Evolutionary conservation across 92 coral and sea anemone species (phyloP).

Genomic region (Chrysogorgia sp.): DNA sequence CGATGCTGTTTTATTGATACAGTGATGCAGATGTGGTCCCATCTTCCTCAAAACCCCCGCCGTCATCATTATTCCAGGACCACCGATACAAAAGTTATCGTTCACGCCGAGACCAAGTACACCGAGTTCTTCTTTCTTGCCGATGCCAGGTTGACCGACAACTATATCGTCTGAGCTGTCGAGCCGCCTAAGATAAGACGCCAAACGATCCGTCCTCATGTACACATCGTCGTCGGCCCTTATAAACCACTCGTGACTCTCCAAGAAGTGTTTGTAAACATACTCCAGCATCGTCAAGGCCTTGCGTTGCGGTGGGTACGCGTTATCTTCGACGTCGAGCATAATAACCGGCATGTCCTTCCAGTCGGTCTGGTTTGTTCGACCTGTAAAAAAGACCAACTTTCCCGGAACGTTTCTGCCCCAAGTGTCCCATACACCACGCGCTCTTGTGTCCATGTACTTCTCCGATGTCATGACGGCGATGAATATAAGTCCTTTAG

Average conservation of each 20-base stretch:
- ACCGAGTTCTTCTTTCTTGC: conserved; percentile 78
- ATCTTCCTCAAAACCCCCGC: conserved; percentile 81
- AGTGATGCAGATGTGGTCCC: conserved; percentile 77
- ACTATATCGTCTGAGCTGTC: conserved; percentile 94
- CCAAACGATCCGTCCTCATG: conserved; percentile 75
- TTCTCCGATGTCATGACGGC: conserved; percentile 96
- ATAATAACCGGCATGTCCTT: conserved; percentile 76
- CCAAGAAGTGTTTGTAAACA: conserved; percentile 91
- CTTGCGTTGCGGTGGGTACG: conserved; percentile 91
- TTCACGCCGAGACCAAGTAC: conserved; percentile 77
- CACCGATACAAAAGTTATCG: conserved; percentile 97
- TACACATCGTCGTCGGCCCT: conserved; percentile 98
- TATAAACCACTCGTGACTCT: conserved; percentile 92
- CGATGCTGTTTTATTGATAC: conserved; percentile 76
- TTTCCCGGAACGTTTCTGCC: conserved; percentile 83
- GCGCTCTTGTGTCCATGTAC: conserved; percentile 82
- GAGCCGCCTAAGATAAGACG: conserved; percentile 72
- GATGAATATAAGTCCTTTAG: conserved; percentile 64
- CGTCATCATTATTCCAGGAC: conserved; percentile 94
- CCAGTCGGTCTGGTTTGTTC: conserved; percentile 13
- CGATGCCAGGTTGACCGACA: conserved; percentile 97
- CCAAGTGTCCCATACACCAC: conserved; percentile 95
- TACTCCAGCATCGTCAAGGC: conserved; percentile 95
- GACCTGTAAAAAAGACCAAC: conserved; percentile 83
- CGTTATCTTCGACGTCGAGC: conserved; percentile 86